Percentiles rank a stretch among this genome's conserved stretches.
Conservation (phyloP, 2,797 vertebrate genomes). For the Oreochromis grahami region DNA sequence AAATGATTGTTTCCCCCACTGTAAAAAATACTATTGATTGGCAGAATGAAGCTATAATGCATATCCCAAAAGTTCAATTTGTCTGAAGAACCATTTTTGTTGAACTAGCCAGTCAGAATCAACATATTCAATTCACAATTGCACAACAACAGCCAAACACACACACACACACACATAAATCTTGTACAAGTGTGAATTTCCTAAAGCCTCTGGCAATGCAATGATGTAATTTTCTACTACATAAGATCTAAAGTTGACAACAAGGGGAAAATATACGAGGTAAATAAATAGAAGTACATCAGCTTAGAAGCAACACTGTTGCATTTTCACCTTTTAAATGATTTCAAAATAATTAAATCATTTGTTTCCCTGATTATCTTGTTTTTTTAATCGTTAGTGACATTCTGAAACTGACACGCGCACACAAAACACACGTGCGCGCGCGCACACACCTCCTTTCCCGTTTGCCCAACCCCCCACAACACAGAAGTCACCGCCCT, state of each 20-base stretch:
- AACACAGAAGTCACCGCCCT: conserved; percentile 69
- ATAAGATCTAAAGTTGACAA: not conserved
- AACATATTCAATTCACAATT: not conserved
- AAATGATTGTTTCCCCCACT: not conserved
- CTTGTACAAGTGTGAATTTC: not conserved
- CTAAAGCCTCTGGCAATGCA: not conserved
- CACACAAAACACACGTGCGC: not conserved
- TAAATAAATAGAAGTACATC: not conserved
- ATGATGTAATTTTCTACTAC: not conserved
- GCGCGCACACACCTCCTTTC: conserved; percentile 63
- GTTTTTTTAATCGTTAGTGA: not conserved
- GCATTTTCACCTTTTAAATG: not conserved
- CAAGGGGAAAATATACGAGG: not conserved
- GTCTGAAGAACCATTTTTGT: not conserved
- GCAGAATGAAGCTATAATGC: not conserved
- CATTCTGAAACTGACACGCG: not conserved
- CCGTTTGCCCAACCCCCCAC: conserved; percentile 77
- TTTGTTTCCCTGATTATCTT: not conserved
- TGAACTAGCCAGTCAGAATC: not conserved
- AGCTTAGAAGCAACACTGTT: not conserved
- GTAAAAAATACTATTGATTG: not conserved
- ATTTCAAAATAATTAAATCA: not conserved
- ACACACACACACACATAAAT: not conserved
- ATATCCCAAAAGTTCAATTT: not conserved
- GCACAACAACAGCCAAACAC: not conserved